These are phyloP conservation scores for Phodopus roborovskii DNA, from an alignment of 2,113 vertebrate genomes.

Conservation along the genomic window DNA sequence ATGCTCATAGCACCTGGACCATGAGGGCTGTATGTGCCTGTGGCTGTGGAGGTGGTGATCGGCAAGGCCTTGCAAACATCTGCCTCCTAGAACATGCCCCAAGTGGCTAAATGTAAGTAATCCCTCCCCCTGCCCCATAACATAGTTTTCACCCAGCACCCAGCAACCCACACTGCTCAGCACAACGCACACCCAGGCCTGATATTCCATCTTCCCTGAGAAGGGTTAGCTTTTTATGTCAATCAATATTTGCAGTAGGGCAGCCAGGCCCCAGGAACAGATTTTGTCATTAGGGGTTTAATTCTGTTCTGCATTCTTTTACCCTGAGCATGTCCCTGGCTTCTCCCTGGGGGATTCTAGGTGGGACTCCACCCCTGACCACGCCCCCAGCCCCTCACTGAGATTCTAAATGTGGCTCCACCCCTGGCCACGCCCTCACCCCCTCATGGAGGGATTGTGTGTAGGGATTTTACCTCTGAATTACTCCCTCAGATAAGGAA, in stretches of 20 bases:
- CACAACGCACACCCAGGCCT: neutral
- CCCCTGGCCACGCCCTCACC: neutral
- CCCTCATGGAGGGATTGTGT: neutral
- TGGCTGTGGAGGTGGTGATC: neutral
- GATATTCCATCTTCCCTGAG: neutral
- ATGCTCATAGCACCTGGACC: neutral
- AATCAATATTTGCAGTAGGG: neutral
- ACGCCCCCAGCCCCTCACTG: neutral
- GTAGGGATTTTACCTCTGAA: neutral
- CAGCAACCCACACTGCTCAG: neutral
- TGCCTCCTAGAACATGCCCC: neutral
- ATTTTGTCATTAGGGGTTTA: neutral
- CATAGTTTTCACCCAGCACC: neutral
- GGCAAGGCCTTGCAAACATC: neutral
- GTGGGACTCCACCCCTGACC: neutral
- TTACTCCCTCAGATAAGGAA: neutral
- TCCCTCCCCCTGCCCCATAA: neutral
- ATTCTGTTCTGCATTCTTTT: neutral
- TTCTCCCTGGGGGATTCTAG: neutral
- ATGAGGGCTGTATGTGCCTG: neutral
- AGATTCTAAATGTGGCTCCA: neutral
- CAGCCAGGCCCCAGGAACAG: neutral
- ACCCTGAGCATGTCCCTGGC: neutral
- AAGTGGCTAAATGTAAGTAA: neutral
- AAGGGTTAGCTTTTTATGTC: neutral